A percentile compares a stretch with the other conserved stretches of the same genome.
phyloP scores from a whole-genome alignment of 2,888 invertebrate genomes.

The Scrobipalpa costella region DNA sequence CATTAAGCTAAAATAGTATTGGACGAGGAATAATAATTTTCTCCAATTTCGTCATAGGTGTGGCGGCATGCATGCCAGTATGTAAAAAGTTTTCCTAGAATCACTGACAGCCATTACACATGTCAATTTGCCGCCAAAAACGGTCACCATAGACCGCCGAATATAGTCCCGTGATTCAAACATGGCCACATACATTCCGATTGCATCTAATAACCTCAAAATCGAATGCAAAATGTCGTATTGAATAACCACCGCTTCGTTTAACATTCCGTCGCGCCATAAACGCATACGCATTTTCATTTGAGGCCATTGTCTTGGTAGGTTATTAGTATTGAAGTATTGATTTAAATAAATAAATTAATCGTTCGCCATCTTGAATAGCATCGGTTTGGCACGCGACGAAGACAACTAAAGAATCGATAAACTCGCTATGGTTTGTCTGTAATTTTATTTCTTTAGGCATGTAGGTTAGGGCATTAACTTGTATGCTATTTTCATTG shows the following conservation, averaged over 20 bases:
- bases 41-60: too few species aligned
- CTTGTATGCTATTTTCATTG: constrained; percentile 69
- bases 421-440: constrained; percentile 61
- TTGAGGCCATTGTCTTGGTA: constrained; percentile 77
- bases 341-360: constrained; percentile 82
- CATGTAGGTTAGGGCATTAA: constrained; percentile 73
- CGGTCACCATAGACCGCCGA: constrained; percentile 60
- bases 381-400: constrained; percentile 51
- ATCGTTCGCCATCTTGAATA: constrained; percentile 68
- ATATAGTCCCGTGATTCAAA: constrained; percentile 67
- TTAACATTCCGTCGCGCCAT: constrained; percentile 79
- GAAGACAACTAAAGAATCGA: constrained; percentile 69
- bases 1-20: too few species aligned
- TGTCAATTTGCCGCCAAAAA: constrained; percentile 67
- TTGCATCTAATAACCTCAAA: constrained; percentile 81
- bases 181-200: constrained; percentile 77
- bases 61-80: too few species aligned
- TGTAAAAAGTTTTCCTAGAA: too few species aligned
- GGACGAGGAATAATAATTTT: too few species aligned
- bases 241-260: constrained; percentile 74
- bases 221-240: constrained; percentile 79
- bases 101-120: constrained; percentile 49
- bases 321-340: constrained; percentile 80
- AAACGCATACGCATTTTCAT: constrained; percentile 77
- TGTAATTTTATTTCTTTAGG: constrained; percentile 70